Evolutionary conservation across 2,797 vertebrate species (phyloP).

Genomic region (Sebastes aleutianus): DNA sequence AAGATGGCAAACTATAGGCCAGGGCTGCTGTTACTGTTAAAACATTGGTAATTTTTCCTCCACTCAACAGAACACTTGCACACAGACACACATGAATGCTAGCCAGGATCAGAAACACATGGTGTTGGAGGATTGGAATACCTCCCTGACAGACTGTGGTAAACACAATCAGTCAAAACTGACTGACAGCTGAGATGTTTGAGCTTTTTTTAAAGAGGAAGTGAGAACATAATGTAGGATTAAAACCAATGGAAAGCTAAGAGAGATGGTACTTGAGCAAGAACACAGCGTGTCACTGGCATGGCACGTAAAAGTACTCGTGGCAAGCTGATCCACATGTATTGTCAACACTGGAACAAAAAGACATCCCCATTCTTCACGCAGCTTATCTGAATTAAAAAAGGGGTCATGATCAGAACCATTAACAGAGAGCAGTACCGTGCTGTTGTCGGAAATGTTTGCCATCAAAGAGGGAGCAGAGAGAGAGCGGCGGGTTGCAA

Average conservation of each 20-base stretch:
- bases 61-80: conserved; percentile 11
- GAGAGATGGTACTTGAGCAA: neutral
- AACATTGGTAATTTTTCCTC: neutral
- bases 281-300: neutral
- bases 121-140: conserved; percentile 48
- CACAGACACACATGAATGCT: neutral
- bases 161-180: conserved; percentile 32
- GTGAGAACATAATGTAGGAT: neutral
- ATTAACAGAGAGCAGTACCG: conserved; percentile 70
- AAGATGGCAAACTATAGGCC: neutral
- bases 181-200: conserved; percentile 34
- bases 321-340: conserved; percentile 1
- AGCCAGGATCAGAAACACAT: conserved; percentile 26
- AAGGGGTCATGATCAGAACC: conserved; percentile 14
- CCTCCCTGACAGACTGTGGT: conserved; percentile 24
- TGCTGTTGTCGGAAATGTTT: conserved; percentile 74
- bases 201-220: conserved; percentile 1
- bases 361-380: conserved; percentile 8
- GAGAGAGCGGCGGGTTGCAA: conserved; percentile 80
- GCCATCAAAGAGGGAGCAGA: conserved; percentile 75
- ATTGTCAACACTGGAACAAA: conserved; percentile 18
- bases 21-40: neutral
- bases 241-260: neutral
- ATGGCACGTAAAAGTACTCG: neutral
- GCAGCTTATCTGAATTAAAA: conserved; percentile 27